Evolutionary conservation across 2,113 vertebrate species (phyloP).

Genomic region (Alexandromys fortis): DNA sequence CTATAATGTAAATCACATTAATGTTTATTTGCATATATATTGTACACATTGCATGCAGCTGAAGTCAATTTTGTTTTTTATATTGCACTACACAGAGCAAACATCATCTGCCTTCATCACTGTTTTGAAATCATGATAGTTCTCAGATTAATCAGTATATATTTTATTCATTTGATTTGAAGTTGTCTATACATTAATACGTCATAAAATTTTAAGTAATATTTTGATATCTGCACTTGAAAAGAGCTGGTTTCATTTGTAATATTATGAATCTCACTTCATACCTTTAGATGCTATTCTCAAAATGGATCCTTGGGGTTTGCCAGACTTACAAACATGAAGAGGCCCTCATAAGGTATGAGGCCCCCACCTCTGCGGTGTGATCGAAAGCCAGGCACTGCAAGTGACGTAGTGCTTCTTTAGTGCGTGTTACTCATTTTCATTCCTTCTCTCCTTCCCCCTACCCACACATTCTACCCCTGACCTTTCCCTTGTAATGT

Average conservation of each 20-base stretch:
- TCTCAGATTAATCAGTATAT: not conserved
- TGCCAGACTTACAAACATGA: not conserved
- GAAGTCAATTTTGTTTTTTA: not conserved
- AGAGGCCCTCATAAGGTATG: not conserved
- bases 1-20: not conserved
- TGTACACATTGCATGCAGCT: not conserved
- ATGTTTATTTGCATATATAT: not conserved
- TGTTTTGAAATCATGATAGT: not conserved
- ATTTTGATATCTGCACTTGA: not conserved
- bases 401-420: too few species aligned
- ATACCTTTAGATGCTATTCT: not conserved
- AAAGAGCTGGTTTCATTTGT: not conserved
- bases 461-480: accelerated
- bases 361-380: not conserved
- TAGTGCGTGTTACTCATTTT: accelerated
- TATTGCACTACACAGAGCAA: not conserved
- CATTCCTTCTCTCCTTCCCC: too few species aligned
- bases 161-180: not conserved
- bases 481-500: not conserved
- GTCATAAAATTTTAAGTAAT: not conserved
- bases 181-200: not conserved
- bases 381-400: not conserved
- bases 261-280: not conserved
- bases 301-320: not conserved
- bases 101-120: not conserved